Evolutionary conservation across 2,888 invertebrate genomes (phyloP).

Genomic region (Biston betularia): DNA sequence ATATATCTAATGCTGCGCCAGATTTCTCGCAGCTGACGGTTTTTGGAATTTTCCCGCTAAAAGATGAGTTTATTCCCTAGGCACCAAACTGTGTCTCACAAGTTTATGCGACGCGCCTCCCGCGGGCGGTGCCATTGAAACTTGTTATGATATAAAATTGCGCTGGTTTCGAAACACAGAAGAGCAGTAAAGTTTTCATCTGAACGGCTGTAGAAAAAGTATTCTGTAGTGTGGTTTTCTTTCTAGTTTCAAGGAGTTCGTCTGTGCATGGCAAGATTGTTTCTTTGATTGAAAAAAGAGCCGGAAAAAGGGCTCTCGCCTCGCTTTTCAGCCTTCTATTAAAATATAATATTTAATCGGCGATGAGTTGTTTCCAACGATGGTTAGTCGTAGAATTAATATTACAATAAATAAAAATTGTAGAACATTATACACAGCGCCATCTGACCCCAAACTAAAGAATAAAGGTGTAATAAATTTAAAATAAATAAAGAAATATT

Average conservation of each 20-base stretch:
- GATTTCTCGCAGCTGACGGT: slow-evolving; percentile 40
- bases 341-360: no score
- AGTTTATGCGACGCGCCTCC: slow-evolving; percentile 62
- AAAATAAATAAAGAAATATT: no score
- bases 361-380: no score
- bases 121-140: slow-evolving; percentile 62
- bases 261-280: not conserved
- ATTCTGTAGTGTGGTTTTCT: slow-evolving; percentile 32
- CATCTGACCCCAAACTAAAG: no score
- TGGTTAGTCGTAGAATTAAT: no score
- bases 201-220: slow-evolving; percentile 37
- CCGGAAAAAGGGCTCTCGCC: not conserved
- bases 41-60: slow-evolving; percentile 48
- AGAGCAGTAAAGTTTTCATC: slow-evolving; percentile 44
- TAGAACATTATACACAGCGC: no score
- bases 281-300: not conserved
- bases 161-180: slow-evolving; percentile 56
- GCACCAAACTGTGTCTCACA: slow-evolving; percentile 52
- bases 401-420: no score
- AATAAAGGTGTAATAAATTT: no score
- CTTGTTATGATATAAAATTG: slow-evolving; percentile 67
- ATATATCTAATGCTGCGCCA: slow-evolving; percentile 34
- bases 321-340: no score
- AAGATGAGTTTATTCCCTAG: slow-evolving; percentile 49
- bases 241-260: slow-evolving; percentile 32